Base-by-base conservation (phyloP, 2,113 vertebrate genomes). In the Tringa solitaria region DNA sequence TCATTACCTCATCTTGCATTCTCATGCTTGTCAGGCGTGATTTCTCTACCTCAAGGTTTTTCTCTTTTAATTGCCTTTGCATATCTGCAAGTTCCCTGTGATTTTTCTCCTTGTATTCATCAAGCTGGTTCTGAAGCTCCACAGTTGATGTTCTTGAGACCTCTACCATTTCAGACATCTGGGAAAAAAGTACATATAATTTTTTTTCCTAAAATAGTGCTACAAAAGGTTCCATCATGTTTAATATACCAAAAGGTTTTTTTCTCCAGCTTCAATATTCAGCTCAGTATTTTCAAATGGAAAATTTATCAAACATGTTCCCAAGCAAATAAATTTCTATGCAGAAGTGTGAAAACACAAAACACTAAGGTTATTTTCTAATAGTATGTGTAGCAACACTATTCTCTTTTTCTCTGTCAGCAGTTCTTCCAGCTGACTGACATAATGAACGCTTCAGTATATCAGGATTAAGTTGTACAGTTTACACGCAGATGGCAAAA, bases 31-130 rank as follows among this genome's bases (percentile, higher is more conserved):
- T 78, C 93, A 98, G 93, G 27, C 96, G 97, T 35, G 97, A 98
- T 79, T 98, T 99, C 51, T 99, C 99, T 64, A 99, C 96, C 94
- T 99, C 99, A 32, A 98, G 93, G 46, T 95, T 98, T 87, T 98
- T 98, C 64, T 99, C 99, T 93, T 98, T 98, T 85, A 99, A 95
- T 77, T 99, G 99, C 64, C 97, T 98, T 91, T 99, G 99, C 95
- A 99, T 95, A 65, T 99, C 99, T 1, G 98, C 80, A 75, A 99
- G 96, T 93, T 99, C 99, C 89, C 95, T 97, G 45, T 98, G 98
- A 87, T 99, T 99, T 95, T 99, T 99, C 91, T 99, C 99, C 89
- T 98, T 99, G 90, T 99, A 99, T 86, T 99, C 98, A 83, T 99
- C 98, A 89, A 99, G 98, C 95, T 99, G 99, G 94, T 98, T 99